Conservation (phyloP, 2,888 invertebrate genomes). For the Drosophila borborema region DNA sequence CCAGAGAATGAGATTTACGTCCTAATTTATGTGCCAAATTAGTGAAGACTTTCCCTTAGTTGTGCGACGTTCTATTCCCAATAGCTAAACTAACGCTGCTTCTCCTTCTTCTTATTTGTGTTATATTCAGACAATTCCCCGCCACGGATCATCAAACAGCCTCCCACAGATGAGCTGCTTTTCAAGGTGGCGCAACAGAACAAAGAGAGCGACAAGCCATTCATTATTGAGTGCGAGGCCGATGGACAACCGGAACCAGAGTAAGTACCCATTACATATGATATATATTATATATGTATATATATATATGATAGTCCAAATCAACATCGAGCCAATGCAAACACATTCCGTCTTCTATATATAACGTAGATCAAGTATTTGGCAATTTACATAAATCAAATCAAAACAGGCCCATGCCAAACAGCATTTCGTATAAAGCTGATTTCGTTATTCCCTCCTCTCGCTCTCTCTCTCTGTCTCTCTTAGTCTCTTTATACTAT, state of each 20-base stretch:
- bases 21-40: constrained; percentile 49
- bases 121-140: constrained; percentile 92
- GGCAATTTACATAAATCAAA: constrained; percentile 64
- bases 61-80: not conserved
- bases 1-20: constrained; percentile 20
- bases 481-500: not conserved
- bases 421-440: constrained; percentile 33
- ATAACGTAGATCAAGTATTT: constrained; percentile 5
- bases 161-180: constrained; percentile 94
- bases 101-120: not conserved
- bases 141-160: constrained; percentile 96
- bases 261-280: constrained; percentile 87
- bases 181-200: constrained; percentile 94
- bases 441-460: constrained; percentile 12
- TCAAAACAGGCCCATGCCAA: constrained; percentile 47
- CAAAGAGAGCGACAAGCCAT: constrained; percentile 95
- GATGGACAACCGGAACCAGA: constrained; percentile 97
- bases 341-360: constrained; percentile 18
- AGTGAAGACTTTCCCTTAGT: constrained; percentile 13
- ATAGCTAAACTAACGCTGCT: not conserved
- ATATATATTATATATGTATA: not conserved
- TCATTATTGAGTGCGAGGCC: constrained; percentile 98
- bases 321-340: not conserved
- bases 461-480: not conserved
- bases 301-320: not conserved